Base-by-base conservation (phyloP, 2,113 vertebrate species). In the Tetrao urogallus region DNA sequence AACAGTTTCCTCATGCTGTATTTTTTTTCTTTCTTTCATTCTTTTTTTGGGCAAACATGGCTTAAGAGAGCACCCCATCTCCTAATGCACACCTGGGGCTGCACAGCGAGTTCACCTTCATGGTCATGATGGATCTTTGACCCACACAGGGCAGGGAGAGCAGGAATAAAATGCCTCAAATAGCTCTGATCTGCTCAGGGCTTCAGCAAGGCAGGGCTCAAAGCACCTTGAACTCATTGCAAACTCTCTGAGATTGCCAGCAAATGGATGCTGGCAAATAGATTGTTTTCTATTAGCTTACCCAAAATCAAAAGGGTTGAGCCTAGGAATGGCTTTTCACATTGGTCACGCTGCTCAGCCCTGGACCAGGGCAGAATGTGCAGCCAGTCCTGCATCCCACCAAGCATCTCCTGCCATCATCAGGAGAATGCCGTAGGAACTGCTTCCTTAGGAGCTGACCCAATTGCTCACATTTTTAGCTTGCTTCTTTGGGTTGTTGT, bases 131-230 rank as follows among this genome's bases (percentile, higher is more conserved):
- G 8, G 6, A 22, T 27, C 45, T 32, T 66, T 58, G 76, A 86
- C 45, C 28, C 28, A 12, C 36, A 13, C 6, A 6, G 36, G 52
- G 3, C 16, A 47, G 34, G 32, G 24, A 64, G 11, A 43, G n/a
- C 61, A 84, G 22, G 19, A 74, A 34, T 45, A 60, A 90, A 82
- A 56, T 14, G 6, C 3, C 43, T 79, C 36, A 8, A 84, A 43
- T 0, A 1, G 6, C 34, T 27, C 4, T 4, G 5, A 70, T 70
- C n/a, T 30, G 18, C 27, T 56, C 1, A 0, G 18, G 25, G 19
- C 30, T 89, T 57, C 63, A 47, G 32, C 40, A 13, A 36, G 22
- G 1, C 14, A 9, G 10, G 10, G 5, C n/a, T 67, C 63, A 54
- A 17, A 1, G 1, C 43, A 27, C 47, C 32, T 24, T 11, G 69